phyloP scores from a whole-genome alignment of 2,113 vertebrate species.

The Cyanoramphus novaezelandiae region DNA sequence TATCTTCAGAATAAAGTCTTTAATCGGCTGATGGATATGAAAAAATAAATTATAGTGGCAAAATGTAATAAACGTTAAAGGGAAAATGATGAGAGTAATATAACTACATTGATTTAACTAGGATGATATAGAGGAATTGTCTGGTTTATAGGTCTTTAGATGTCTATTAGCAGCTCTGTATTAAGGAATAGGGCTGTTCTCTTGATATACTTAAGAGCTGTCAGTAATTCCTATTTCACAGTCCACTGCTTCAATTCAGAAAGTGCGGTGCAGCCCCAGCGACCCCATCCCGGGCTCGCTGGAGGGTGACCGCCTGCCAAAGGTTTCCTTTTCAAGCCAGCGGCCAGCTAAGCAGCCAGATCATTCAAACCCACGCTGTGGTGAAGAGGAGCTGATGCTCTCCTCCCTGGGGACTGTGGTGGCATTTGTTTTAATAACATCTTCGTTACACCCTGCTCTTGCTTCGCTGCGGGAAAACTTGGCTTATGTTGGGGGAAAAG shows the following conservation, averaged over 20 bases:
- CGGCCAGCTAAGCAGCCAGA: constrained; percentile 5
- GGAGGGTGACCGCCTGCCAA: constrained; percentile 71
- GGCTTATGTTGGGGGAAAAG: background rate
- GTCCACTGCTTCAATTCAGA: constrained; percentile 78
- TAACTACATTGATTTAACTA: constrained; percentile 88
- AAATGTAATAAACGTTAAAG: constrained; percentile 87
- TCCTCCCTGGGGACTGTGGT: background rate
- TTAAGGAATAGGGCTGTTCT: constrained; percentile 82
- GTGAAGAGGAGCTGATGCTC: background rate
- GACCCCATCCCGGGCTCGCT: constrained; percentile 73
- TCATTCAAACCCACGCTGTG: constrained; percentile 1
- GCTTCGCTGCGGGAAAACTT: rapidly evolving
- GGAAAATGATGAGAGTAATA: constrained; percentile 87
- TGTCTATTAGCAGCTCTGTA: constrained; percentile 84
- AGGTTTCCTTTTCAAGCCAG: constrained; percentile 14
- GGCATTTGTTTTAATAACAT: constrained; percentile 49
- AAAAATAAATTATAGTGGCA: constrained; percentile 84
- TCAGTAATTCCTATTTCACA: constrained; percentile 87
- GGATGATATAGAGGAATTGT: constrained; percentile 86
- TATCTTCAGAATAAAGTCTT: constrained; percentile 82
- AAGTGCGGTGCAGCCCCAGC: constrained; percentile 65
- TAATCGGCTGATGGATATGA: constrained; percentile 82
- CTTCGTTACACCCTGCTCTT: background rate
- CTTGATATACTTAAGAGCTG: constrained; percentile 83
- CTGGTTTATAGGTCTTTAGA: constrained; percentile 86